These are phyloP conservation scores for Hydrozoanthus gracilis DNA, from an alignment of 92 coral and sea anemone species.

Conservation along the genomic window DNA sequence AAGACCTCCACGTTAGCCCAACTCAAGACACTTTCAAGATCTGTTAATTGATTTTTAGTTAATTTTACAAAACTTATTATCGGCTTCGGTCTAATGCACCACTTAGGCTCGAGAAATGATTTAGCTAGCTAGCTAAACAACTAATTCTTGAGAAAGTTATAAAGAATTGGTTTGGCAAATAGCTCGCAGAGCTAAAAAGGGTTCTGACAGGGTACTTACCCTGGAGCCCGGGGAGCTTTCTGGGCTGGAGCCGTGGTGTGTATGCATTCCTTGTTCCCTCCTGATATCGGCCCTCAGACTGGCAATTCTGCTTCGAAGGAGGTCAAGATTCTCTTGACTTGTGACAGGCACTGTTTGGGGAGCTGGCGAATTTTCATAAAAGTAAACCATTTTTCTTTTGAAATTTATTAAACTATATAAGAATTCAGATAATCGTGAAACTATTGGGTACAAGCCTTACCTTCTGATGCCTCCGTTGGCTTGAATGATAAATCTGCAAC, in stretches of 20 bases:
- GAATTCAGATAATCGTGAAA: no score
- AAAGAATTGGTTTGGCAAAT: no score
- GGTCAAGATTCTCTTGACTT: constrained; percentile 86
- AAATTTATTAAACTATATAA: neutral
- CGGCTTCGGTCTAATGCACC: no score
- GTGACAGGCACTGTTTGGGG: constrained; percentile 96
- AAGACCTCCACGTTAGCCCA: no score
- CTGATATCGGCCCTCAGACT: constrained; percentile 92
- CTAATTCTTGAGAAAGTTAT: no score
- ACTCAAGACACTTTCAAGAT: no score
- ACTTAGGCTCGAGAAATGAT: no score
- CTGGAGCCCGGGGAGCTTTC: constrained; percentile 78
- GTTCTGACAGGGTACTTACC: constrained; percentile 53
- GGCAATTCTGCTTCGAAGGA: constrained; percentile 92
- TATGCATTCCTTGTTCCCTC: constrained; percentile 77
- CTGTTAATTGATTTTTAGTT: no score
- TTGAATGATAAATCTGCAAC: constrained; percentile 79
- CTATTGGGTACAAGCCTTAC: constrained; percentile 51
- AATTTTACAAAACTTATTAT: no score
- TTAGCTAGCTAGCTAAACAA: no score
- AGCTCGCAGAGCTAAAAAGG: no score
- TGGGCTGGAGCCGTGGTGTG: constrained; percentile 70
- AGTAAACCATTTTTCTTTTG: neutral
- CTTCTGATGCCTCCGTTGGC: constrained; percentile 90
- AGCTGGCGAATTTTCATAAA: constrained; percentile 50